phyloP scores from a whole-genome alignment of 2,113 vertebrate species.

The Neolamprologus variostigma region DNA sequence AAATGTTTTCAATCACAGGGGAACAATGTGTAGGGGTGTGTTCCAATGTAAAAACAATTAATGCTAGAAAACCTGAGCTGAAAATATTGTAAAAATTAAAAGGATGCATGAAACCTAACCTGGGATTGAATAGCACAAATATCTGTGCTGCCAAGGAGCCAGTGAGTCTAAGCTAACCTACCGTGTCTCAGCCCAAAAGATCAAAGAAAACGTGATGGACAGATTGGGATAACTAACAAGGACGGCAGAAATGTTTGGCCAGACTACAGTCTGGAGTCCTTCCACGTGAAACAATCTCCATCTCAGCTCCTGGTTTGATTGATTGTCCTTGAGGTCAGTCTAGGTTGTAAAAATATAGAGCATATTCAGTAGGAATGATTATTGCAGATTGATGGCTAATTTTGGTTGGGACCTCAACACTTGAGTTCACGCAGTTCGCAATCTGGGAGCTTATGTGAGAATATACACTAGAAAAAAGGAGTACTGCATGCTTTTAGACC shows the following conservation, averaged over 20 bases:
- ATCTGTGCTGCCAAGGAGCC: background rate
- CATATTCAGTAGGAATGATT: slow-evolving; percentile 18
- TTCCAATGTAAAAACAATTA: background rate
- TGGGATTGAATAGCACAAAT: background rate
- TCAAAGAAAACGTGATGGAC: slow-evolving; percentile 44
- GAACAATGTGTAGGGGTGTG: background rate
- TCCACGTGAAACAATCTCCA: slow-evolving; percentile 53
- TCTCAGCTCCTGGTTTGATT: slow-evolving; percentile 38
- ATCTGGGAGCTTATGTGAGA: background rate
- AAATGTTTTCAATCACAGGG: slow-evolving; percentile 10
- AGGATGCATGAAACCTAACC: background rate
- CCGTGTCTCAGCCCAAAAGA: background rate
- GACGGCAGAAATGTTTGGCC: slow-evolving; percentile 26
- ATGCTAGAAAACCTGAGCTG: background rate
- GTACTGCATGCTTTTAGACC: background rate
- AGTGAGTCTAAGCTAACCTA: background rate
- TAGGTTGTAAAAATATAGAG: slow-evolving; percentile 44
- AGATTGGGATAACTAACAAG: slow-evolving; percentile 39
- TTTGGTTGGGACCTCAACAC: slow-evolving; percentile 13
- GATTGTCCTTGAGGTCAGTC: slow-evolving; percentile 36
- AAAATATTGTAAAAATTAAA: background rate
- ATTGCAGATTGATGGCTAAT: slow-evolving; percentile 31
- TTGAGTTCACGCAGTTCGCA: slow-evolving; percentile 19
- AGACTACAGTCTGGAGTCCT: slow-evolving; percentile 43
- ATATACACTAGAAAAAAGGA: background rate